Percentiles rank a stretch among this genome's conserved stretches.
Evolutionary conservation across 2,113 vertebrate genomes (phyloP).

Genomic region (Ailuropoda melanoleuca): DNA sequence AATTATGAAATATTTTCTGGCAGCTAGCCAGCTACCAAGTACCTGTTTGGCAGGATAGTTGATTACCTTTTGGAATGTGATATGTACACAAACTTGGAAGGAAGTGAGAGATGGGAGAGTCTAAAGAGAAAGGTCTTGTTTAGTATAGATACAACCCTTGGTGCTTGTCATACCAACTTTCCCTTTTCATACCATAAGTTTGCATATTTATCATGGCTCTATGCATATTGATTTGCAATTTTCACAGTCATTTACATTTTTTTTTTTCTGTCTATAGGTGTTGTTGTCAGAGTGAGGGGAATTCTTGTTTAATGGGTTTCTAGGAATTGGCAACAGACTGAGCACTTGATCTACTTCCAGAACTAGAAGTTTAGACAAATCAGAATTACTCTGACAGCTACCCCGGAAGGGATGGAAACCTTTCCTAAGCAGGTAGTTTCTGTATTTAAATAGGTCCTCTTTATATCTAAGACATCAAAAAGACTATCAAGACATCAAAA

Average conservation of each 20-base stretch:
- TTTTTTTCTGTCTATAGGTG: not conserved
- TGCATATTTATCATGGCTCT: slow-evolving; percentile 14
- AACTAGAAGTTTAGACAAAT: not conserved
- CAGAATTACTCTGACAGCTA: not conserved
- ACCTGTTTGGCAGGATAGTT: not conserved
- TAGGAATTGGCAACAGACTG: not conserved
- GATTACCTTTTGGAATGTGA: not conserved
- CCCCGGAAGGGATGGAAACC: not conserved
- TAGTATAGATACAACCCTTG: not conserved
- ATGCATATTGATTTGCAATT: not conserved
- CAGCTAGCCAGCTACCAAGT: not conserved
- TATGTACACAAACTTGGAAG: not conserved
- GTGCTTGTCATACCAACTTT: not conserved
- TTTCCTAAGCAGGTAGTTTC: not conserved
- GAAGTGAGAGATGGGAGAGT: not conserved
- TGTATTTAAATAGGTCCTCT: not conserved
- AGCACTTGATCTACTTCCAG: not conserved
- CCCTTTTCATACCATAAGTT: not conserved
- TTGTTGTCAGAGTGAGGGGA: not conserved
- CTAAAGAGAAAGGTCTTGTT: not conserved
- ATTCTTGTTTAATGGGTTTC: not conserved
- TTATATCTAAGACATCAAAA: not conserved
- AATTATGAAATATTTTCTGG: not conserved
- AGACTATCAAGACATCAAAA: not conserved
- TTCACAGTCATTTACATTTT: not conserved